Evolutionary conservation across 2,113 vertebrate species (phyloP), one percentile per base, ranked within the genome.

Genomic region (Zapornia atra): DNA sequence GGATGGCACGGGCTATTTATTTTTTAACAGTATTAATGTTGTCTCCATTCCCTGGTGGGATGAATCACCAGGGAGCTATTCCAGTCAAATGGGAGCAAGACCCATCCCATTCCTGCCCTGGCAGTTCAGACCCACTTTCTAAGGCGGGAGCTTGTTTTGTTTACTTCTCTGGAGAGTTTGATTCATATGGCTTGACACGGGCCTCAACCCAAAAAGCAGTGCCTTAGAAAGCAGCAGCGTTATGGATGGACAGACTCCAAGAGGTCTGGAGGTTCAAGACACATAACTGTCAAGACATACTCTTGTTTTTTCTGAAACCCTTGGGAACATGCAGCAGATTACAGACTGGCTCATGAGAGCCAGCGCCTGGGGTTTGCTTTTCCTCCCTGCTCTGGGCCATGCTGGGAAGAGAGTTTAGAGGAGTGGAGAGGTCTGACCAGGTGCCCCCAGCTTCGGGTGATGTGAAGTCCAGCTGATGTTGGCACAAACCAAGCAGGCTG

Each of bases 161-260:
- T 88, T 78, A 25, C 65, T 93, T 64, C 68, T 82, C 80, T 69
- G 11, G 86, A 86, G 82, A 86, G 38, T 79, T 92, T 93, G 85
- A 70, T 95, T 94, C 72, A 53, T 75, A 15, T 18, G 0, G 56
- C 71, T 90, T 1, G 2, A 73, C 16, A 34, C 46, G 71, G 88
- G 59, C 42, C 48, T 86, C 71, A 56, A 15, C 63, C 75, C 57
- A n/a, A 61, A 88, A 85, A 95, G 54, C 71, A 61, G 26, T 48
- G 72, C 80, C 82, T 92, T 94, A 90, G 95, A 88, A 94, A 96
- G 79, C 82, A 88, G 57, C 76, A 86, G 57, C 14, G 0, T 54
- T 78, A 31, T 12, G 76, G 71, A 75, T 86, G 90, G 88, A 88
- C 24, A 48, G 65, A 38, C 38, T 92, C 85, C 95, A 92, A 50